A percentile compares a stretch with the other conserved stretches of the same genome.
Evolutionary conservation across 1,140 invertebrate species (phyloP).

Genomic region (Anastrepha ludens): DNA sequence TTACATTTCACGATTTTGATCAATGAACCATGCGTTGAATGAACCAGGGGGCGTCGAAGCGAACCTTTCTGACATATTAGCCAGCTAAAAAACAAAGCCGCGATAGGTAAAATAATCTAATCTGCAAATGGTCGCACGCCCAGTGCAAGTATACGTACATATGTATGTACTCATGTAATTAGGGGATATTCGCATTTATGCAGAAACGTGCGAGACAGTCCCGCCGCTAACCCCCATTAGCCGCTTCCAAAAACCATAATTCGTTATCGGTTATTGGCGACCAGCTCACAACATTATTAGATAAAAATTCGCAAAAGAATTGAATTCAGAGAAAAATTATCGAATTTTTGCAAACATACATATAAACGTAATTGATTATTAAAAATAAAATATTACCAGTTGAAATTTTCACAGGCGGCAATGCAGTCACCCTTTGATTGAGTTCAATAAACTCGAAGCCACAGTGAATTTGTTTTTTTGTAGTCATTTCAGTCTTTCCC

Average conservation of each 20-base stretch:
- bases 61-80: background rate
- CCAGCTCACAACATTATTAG: background rate
- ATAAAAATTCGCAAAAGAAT: conserved; percentile 12
- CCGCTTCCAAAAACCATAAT: too few relatives aligned
- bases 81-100: background rate
- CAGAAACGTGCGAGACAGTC: background rate
- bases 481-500: background rate
- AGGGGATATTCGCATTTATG: background rate
- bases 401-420: background rate
- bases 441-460: conserved; percentile 12
- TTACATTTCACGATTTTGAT: background rate
- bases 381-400: background rate
- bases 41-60: background rate
- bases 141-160: background rate
- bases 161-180: conserved; percentile 3
- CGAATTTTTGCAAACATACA: background rate
- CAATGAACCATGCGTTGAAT: conserved; percentile 38
- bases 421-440: background rate
- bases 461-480: background rate
- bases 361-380: background rate
- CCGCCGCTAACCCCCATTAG: too few relatives aligned
- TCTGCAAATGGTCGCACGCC: conserved; percentile 21
- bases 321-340: background rate
- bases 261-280: conserved; percentile 9
- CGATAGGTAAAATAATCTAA: conserved; percentile 41